Conservation (phyloP, 2,888 invertebrate genomes). For the Phyllotreta cruciferae region DNA sequence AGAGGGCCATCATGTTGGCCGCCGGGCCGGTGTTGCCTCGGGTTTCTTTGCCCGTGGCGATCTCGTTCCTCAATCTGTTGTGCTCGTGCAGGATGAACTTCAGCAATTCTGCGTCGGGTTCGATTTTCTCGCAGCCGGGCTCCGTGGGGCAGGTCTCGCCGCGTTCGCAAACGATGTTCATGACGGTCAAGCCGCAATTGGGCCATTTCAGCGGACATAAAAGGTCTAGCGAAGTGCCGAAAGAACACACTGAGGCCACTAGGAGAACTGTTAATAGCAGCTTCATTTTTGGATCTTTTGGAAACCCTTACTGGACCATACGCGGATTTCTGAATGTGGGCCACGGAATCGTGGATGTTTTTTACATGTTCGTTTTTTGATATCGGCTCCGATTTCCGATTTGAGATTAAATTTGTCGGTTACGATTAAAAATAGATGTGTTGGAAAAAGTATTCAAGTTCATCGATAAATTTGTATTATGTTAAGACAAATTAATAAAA, state of each 20-base stretch:
- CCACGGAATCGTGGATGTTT: neutral
- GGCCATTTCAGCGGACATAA: conserved; percentile 29
- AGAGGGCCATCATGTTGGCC: conserved; percentile 34
- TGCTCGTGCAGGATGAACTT: conserved; percentile 31
- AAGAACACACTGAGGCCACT: neutral
- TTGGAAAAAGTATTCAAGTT: too few species aligned
- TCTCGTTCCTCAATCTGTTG: conserved; percentile 30
- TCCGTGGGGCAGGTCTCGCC: conserved; percentile 12
- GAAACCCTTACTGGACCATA: too few species aligned
- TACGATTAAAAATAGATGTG: neutral
- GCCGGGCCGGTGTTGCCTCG: conserved; percentile 30
- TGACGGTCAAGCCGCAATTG: conserved; percentile 1
- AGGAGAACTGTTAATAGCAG: neutral
- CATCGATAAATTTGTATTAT: too few species aligned
- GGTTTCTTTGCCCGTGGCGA: conserved; percentile 34
- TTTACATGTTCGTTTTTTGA: conserved; percentile 1
- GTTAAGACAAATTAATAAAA: too few species aligned
- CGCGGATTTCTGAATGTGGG: too few species aligned
- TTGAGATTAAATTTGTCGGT: conserved; percentile 16
- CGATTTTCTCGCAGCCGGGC: conserved; percentile 23
- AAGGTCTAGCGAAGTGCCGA: neutral
- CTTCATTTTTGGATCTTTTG: neutral
- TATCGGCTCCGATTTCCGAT: conserved; percentile 18
- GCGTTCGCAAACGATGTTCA: conserved; percentile 28
- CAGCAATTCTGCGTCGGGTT: conserved; percentile 19